These are phyloP conservation scores for Harpalus rubripes DNA, from an alignment of 2,888 invertebrate genomes.

Conservation along the genomic window DNA sequence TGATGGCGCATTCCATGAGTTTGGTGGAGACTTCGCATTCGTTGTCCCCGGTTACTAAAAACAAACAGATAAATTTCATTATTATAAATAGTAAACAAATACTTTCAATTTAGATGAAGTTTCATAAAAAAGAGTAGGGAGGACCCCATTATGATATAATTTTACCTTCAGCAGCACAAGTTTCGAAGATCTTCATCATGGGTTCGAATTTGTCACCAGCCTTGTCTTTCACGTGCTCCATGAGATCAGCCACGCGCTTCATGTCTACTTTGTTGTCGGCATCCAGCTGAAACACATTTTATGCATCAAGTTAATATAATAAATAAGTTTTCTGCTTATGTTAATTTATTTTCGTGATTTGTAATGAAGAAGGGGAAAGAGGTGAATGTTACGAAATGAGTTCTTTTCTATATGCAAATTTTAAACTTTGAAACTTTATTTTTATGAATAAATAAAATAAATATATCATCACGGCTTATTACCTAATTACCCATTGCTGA, in stretches of 20 bases:
- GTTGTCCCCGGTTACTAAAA: not conserved
- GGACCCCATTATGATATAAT: not conserved
- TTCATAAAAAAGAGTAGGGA: no score
- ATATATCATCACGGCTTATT: no score
- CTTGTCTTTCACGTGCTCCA: slow-evolving; percentile 1
- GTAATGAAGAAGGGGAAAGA: no score
- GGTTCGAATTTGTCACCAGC: not conserved
- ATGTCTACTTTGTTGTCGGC: slow-evolving; percentile 44
- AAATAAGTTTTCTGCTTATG: not conserved
- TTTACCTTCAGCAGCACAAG: slow-evolving; percentile 38
- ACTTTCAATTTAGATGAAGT: no score
- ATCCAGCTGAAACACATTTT: slow-evolving; percentile 5
- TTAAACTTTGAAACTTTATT: no score
- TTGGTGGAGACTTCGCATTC: slow-evolving; percentile 41
- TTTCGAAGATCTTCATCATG: slow-evolving; percentile 28
- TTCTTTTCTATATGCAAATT: no score
- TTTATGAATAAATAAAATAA: no score
- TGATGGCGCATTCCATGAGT: slow-evolving; percentile 32
- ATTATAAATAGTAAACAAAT: no score
- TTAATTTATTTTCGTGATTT: no score
- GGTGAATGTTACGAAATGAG: no score
- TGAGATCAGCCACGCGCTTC: slow-evolving; percentile 1
- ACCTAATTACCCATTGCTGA: no score
- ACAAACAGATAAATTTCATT: no score
- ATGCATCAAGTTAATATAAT: not conserved